Evolutionary conservation across 2,888 invertebrate species (phyloP).

Genomic region (Cecidostiba fungosa): DNA sequence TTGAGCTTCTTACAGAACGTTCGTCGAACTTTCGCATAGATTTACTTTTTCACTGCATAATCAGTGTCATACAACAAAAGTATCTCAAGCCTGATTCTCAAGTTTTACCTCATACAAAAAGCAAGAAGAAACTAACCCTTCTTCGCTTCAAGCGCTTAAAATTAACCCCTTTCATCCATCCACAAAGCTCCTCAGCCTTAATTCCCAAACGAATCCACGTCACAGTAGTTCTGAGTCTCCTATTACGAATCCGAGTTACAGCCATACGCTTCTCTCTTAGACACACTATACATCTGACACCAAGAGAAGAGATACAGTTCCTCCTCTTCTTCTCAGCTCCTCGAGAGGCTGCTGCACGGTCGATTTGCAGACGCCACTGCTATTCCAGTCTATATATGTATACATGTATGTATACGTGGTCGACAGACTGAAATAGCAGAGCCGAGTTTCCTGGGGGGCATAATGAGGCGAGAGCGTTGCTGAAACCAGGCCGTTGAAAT

Average conservation of each 20-base stretch:
- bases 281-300: neutral
- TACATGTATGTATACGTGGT: neutral
- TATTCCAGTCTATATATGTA: neutral
- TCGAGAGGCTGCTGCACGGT: neutral
- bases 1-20: neutral
- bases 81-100: too few species aligned
- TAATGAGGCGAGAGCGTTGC: conserved; percentile 30
- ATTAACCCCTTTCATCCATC: neutral
- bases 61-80: too few species aligned
- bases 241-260: too few species aligned
- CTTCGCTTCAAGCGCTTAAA: neutral
- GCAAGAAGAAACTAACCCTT: too few species aligned
- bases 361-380: conserved; percentile 27
- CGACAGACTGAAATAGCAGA: conserved; percentile 34
- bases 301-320: neutral
- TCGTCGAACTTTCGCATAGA: neutral
- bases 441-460: conserved; percentile 24
- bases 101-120: too few species aligned
- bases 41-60: neutral
- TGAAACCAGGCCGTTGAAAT: conserved; percentile 44
- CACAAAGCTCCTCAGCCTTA: neutral
- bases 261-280: neutral
- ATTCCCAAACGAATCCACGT: neutral
- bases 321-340: neutral
- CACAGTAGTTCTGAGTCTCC: neutral